Base-by-base conservation (phyloP, 2,113 vertebrate species). In the Dendrocopos noguchii region DNA sequence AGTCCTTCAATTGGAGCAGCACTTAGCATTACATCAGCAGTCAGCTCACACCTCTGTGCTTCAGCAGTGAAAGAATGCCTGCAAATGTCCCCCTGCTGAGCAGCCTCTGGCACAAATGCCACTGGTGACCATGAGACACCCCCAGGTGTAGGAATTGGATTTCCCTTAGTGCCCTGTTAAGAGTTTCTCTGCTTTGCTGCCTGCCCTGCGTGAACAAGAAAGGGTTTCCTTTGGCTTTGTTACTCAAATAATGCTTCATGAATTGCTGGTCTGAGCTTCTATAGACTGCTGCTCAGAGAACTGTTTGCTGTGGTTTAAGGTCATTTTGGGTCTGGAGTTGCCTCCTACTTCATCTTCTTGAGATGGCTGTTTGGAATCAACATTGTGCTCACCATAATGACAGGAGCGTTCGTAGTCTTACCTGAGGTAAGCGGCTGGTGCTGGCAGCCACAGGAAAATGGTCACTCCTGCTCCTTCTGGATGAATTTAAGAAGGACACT, bases 291-390 rank as follows among this genome's bases (percentile, higher is more conserved):
- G 44, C 29, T 86, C 53, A 90, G 63, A 31, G 33, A 68, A 67
- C 46, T 86, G 2, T 42, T 95, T 71, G 36, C 6, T 96, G 52
- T 82, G 81, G 44, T 93, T 90, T 64, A 63, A 99, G 99, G 99
- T 98, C 99, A 99, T 87, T 99, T 99, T 97, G 99, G 99, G 5
- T 99, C 99, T 2, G 99, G 99, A 2, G 99, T 99, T 29, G 99
- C 99, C 8, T 99, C 99, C 71, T 99, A 99, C 74, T 99, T 99
- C 91, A 99, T 99, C 96, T 99, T 99, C 97, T 93, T 99, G 85
- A 98, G 99, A 80, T 99, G 99, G 99, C 94, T 99, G 18, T 99
- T 99, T 96, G 99, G 99, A 61, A 98, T 99, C 93, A 99, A 99
- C 94, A 98, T 99, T 16, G 98, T 99, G 86, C 98, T 99, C 21